Conservation (phyloP, 2,797 vertebrate species). For the Myotis planiceps region DNA sequence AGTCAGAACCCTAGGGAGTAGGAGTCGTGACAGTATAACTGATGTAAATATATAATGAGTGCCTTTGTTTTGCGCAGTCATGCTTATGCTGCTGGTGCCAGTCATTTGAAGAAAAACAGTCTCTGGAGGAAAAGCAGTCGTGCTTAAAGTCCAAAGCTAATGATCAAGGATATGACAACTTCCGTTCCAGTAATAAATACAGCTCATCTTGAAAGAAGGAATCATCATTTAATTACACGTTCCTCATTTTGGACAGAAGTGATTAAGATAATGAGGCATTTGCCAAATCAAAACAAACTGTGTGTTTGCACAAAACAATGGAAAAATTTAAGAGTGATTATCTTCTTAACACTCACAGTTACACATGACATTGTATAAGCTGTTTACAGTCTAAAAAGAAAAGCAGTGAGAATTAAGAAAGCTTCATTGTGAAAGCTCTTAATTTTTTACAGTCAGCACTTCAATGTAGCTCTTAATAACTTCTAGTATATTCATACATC, state of each 20-base stretch:
- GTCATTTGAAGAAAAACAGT: slow-evolving; percentile 88
- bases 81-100: slow-evolving; percentile 93
- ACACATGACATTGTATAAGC: background rate
- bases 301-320: slow-evolving; percentile 72
- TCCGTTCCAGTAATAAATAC: slow-evolving; percentile 95
- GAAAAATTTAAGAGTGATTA: slow-evolving; percentile 43
- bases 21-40: background rate
- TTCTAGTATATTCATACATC: slow-evolving; percentile 34
- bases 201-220: slow-evolving; percentile 89
- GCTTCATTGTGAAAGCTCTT: slow-evolving; percentile 85
- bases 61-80: slow-evolving; percentile 88
- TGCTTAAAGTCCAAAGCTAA: slow-evolving; percentile 94
- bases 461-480: slow-evolving; percentile 63
- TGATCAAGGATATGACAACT: slow-evolving; percentile 93
- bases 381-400: slow-evolving; percentile 65
- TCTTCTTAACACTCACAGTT: slow-evolving; percentile 54
- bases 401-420: slow-evolving; percentile 45
- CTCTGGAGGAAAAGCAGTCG: slow-evolving; percentile 91
- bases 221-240: slow-evolving; percentile 58
- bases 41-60: slow-evolving; percentile 45
- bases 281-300: slow-evolving; percentile 56
- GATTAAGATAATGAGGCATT: slow-evolving; percentile 59
- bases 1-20: background rate
- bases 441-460: slow-evolving; percentile 83
- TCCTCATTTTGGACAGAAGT: slow-evolving; percentile 69